Base-by-base conservation (phyloP, 2,113 vertebrate species). In the Sinocyclocheilus anshuiensis region DNA sequence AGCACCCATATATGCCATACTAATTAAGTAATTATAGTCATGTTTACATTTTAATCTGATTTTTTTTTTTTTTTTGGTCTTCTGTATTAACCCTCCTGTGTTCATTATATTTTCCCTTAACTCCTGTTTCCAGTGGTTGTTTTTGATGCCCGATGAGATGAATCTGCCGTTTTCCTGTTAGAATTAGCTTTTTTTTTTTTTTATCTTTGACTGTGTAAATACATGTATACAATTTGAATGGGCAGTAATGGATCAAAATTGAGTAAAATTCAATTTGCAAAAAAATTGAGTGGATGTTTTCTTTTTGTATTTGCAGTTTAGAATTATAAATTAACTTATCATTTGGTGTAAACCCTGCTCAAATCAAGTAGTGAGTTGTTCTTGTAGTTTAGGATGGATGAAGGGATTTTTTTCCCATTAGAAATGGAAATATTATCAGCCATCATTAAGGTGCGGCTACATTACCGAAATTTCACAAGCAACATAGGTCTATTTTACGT, bases 111-210 rank as follows among this genome's bases (percentile, higher is more conserved):
- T 45, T 61, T 4, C 93, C 94, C 94, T 95, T 95, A 82, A 95
- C 92, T 88, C 15, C 18, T 76, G 11, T 53, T 74, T 91, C 76
- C 93, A 96, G 95, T 96, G 94, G 95, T 96, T 65, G 95, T 96
- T 53, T 96, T 96, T 50, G 95, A 96, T 90, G 95, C 95, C 57
- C 89, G 95, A 65, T 96, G 90, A 95, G 89, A 69, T 88, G 1
- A 5, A 6, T 1, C 33, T 77, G 33, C 16, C 67, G 12, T 77
- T 50, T 81, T 87, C 7, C 18, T 57, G 12, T 36, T 45, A n/a
- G 48, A 13, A 84, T 75, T 63, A 77, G 1, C 50, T 85, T 90
- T 89, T 92, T 88, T 13, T 84, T 72, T 42, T 33, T 33, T 33
- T 33, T 33, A 26, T 84, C 10, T 83, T 9, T 87, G 57, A 18